Percentiles rank a stretch among this genome's conserved stretches.
These are phyloP conservation scores for Sialia sialis DNA, from an alignment of 2,113 vertebrate species.

Conservation along the genomic window DNA sequence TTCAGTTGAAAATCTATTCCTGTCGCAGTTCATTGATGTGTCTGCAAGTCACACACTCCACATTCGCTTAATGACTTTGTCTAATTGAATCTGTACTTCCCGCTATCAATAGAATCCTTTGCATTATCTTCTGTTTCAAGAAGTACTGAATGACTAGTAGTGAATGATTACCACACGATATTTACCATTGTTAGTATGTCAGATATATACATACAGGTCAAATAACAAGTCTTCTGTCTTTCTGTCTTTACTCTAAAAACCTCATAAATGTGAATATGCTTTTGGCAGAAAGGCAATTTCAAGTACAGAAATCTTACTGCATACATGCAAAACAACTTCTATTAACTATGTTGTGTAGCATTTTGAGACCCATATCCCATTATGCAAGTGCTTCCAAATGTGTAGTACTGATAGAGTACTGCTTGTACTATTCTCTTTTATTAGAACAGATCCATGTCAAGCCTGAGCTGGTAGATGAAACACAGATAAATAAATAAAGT, in stretches of 20 bases:
- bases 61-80: neutral
- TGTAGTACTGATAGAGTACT: neutral
- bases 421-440: neutral
- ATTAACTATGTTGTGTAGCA: neutral
- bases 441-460: neutral
- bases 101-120: neutral
- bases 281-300: neutral
- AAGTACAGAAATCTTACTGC: neutral
- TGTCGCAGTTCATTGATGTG: neutral
- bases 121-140: neutral
- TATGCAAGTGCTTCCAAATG: neutral
- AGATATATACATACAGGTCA: neutral
- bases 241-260: neutral
- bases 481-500: neutral
- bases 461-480: neutral
- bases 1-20: neutral
- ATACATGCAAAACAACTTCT: neutral
- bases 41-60: neutral
- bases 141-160: neutral
- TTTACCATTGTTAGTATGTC: neutral
- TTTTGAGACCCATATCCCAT: neutral
- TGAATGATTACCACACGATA: neutral
- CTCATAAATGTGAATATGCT: neutral
- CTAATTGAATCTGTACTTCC: neutral
- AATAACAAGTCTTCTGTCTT: neutral